Evolutionary conservation across 30 jellyfish, hydroid and myxozoan species (phyloP).

Genomic region (Aurelia coerulea): DNA sequence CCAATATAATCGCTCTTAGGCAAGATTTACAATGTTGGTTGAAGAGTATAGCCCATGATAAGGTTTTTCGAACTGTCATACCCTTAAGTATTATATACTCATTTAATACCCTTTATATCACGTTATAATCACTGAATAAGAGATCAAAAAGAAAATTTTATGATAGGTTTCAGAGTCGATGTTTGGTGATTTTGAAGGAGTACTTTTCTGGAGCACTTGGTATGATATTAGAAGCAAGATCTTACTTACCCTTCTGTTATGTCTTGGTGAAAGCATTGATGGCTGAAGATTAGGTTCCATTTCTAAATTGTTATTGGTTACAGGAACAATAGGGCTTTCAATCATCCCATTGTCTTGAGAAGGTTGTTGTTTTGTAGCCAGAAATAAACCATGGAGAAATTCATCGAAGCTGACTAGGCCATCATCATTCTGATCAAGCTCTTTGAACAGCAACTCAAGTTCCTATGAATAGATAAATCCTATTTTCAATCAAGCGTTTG

Average conservation of each 20-base stretch:
- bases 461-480: constrained; percentile 29
- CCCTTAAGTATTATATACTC: too few relatives aligned
- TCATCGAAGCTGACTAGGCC: constrained; percentile 93
- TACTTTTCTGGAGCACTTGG: too few relatives aligned
- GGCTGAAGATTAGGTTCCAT: constrained; percentile 55
- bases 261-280: constrained; percentile 32
- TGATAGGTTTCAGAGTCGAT: too few relatives aligned
- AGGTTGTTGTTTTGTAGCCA: constrained; percentile 65
- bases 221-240: too few relatives aligned
- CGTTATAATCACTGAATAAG: too few relatives aligned
- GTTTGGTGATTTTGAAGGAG: too few relatives aligned
- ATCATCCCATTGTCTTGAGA: constrained; percentile 13
- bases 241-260: constrained; percentile 43
- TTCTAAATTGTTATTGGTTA: constrained; percentile 24
- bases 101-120: too few relatives aligned
- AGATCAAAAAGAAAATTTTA: too few relatives aligned
- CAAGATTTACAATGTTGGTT: too few relatives aligned
- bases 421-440: constrained; percentile 83
- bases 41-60: too few relatives aligned
- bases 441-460: constrained; percentile 85
- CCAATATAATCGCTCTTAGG: too few relatives aligned
- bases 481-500: background rate
- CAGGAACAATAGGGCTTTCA: constrained; percentile 46
- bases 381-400: constrained; percentile 81
- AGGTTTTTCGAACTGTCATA: too few relatives aligned